phyloP scores from a whole-genome alignment of 2,113 vertebrate genomes.

The Turnix velox region DNA sequence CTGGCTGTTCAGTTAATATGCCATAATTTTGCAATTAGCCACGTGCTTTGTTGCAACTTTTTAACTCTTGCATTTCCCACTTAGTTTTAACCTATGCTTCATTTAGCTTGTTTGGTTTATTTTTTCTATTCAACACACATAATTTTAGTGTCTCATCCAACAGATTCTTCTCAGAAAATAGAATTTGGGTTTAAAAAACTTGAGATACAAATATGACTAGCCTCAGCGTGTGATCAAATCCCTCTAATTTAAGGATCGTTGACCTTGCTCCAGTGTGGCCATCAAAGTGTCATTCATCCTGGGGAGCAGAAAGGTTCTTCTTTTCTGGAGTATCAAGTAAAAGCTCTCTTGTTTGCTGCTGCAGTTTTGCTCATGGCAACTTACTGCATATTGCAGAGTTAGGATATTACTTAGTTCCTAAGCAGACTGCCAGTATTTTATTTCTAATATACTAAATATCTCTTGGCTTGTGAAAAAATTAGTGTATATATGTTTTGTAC shows the following conservation, averaged over 20 bases:
- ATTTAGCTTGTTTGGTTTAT: not conserved
- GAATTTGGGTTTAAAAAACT: not conserved
- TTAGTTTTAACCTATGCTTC: not conserved
- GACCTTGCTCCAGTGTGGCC: not conserved
- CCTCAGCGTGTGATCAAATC: not conserved
- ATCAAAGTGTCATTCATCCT: not conserved
- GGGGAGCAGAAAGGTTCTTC: not conserved
- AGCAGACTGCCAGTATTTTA: not conserved
- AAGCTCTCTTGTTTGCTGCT: conserved; percentile 16
- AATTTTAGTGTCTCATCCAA: not conserved
- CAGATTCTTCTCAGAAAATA: not conserved
- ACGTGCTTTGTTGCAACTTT: not conserved
- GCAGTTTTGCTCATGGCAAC: not conserved
- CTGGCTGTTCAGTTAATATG: not conserved
- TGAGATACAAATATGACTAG: not conserved
- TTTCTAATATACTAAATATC: not conserved
- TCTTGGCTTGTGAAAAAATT: not conserved
- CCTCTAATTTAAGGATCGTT: not conserved
- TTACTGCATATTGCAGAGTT: not conserved
- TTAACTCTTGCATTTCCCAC: not conserved
- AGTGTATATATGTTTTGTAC: not conserved
- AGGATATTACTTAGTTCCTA: not conserved
- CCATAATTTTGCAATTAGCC: not conserved
- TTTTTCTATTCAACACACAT: not conserved
- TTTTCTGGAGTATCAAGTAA: not conserved